Evolutionary conservation across 2,797 vertebrate species (phyloP).

Genomic region (Melopsittacus undulatus): DNA sequence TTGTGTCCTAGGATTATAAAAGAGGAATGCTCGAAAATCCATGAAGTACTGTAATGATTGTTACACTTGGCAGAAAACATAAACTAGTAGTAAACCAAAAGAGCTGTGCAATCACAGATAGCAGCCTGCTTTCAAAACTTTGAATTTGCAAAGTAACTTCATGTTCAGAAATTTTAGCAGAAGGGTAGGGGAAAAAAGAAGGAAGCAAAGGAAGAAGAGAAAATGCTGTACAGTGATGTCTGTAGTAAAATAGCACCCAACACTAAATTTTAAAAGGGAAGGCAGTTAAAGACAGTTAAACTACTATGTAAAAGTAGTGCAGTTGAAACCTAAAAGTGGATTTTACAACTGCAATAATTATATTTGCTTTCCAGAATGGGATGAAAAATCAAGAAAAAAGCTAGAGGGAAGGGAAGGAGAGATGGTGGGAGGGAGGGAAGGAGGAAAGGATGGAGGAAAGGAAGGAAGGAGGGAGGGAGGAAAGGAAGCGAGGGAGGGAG

Average conservation of each 20-base stretch:
- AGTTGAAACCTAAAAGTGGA: slow-evolving; percentile 37
- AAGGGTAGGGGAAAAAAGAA: too few species aligned
- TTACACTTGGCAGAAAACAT: not conserved
- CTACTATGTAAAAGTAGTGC: not conserved
- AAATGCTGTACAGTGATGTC: not conserved
- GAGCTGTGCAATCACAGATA: not conserved
- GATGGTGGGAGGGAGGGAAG: not conserved
- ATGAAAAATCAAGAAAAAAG: not conserved
- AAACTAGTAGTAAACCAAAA: not conserved
- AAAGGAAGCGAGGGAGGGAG: too few species aligned
- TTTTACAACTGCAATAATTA: slow-evolving; percentile 54
- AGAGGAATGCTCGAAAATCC: not conserved
- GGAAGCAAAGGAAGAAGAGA: not conserved
- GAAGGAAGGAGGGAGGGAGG: too few species aligned
- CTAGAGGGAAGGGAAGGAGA: too few species aligned
- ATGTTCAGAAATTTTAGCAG: slow-evolving; percentile 18
- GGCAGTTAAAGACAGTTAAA: not conserved
- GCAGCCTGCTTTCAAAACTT: slow-evolving; percentile 39
- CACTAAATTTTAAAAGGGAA: not conserved
- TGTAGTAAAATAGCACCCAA: slow-evolving; percentile 14
- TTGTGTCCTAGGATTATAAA: not conserved
- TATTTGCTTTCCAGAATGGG: slow-evolving; percentile 50
- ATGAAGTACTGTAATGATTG: not conserved
- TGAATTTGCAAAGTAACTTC: slow-evolving; percentile 53
- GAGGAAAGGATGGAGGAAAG: not conserved